Base-by-base conservation (phyloP, 2,888 invertebrate genomes). In the Mylabris sibirica region DNA sequence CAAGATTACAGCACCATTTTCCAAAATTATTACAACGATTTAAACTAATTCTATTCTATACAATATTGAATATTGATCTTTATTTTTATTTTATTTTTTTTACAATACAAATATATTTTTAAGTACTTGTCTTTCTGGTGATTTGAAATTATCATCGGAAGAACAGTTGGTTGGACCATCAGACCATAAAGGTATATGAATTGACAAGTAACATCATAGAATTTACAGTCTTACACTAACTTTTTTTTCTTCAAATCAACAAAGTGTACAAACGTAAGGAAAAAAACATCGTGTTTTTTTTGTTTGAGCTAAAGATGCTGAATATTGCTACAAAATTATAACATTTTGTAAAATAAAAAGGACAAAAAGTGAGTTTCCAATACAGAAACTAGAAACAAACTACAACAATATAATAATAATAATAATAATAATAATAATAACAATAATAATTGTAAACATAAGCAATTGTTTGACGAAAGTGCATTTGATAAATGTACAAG, bases 301-400 rank as follows among this genome's bases (percentile, higher is more conserved):
- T 44, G 12, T 64, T 65, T 66, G 60, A 68, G 30, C 66, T 70
- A 70, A 65, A 75, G 68, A 64, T 72, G 67, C 71, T 67, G 71
- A 75, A 74, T 75, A 75, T 72, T 72, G 73, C 73, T 76, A 76
- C 78, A 78, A 79, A 79, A 79, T 74, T 78, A 75, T 64, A 77
- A 77, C 77, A 78, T 78, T 79, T 79, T 76, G 79, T 75, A 74
- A 66, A 67, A n/a, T 59, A 60, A 44, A 65, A 30, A 53, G 34
- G 65, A 67, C 65, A 64, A 11, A 65, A 34, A 57, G 62, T 53
- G 60, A 71, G 68, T 68, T 68, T 63, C 65, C 17, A 60, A 67
- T 30, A 64, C 57, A 59, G 71, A 72, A 72, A 69, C 66, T 67
- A 65, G 60, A 67, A 62, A 66, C 66, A 61, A 59, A 66, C 66